Evolutionary conservation across 2,113 vertebrate species (phyloP).

Genomic region (Odocoileus virginianus): DNA sequence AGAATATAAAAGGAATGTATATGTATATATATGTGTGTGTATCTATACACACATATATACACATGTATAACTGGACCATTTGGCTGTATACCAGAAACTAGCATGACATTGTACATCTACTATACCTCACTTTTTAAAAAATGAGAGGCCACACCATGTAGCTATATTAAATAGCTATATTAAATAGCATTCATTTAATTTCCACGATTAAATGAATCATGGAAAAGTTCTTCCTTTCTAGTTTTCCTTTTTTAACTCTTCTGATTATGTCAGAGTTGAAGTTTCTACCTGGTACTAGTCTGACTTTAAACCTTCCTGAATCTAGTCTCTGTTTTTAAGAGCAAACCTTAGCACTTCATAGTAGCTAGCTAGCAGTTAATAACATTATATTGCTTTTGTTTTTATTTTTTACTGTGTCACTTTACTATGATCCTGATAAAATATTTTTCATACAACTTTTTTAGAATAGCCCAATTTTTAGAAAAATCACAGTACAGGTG

Average conservation of each 20-base stretch:
- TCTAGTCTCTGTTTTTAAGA: neutral
- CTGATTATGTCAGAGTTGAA: neutral
- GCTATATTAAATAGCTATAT: neutral
- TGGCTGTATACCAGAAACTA: neutral
- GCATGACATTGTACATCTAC: fast-evolving
- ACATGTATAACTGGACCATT: neutral
- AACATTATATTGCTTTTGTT: neutral
- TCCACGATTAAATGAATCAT: neutral
- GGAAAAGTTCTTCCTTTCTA: neutral
- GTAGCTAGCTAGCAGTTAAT: neutral
- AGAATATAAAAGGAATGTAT: neutral
- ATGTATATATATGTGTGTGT: fast-evolving
- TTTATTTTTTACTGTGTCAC: neutral
- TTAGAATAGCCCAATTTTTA: neutral
- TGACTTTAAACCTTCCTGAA: neutral
- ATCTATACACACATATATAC: fast-evolving
- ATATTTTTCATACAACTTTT: neutral
- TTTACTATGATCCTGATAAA: neutral
- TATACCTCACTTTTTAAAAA: no score
- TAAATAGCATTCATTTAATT: neutral
- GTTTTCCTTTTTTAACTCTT: neutral
- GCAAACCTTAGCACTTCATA: neutral
- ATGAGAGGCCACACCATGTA: neutral
- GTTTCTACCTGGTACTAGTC: neutral
- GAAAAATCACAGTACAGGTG: neutral